Evolutionary conservation across 37 sponge, comb jelly and placozoan species (phyloP).

Genomic region (Amphimedon queenslandica): DNA sequence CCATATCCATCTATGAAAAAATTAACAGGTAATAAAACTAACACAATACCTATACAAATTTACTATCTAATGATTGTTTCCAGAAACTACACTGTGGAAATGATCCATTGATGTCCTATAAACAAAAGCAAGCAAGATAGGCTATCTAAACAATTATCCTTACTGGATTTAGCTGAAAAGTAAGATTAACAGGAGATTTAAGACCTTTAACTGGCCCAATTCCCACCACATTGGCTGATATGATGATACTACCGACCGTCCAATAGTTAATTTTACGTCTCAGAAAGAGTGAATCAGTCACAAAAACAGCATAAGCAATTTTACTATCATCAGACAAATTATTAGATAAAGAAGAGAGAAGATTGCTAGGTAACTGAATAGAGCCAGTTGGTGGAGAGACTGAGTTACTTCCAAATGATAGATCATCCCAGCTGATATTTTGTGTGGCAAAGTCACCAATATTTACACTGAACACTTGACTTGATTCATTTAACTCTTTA

Average conservation of each 20-base stretch:
- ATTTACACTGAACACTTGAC: no score
- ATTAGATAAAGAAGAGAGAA: neutral
- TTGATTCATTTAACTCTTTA: no score
- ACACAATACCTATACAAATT: neutral
- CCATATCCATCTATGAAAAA: slow-evolving; percentile 25
- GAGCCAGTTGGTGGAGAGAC: neutral
- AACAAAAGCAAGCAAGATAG: neutral
- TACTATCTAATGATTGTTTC: neutral
- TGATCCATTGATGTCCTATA: neutral
- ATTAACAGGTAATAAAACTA: neutral
- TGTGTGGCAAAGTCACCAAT: no score
- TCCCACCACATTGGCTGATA: neutral
- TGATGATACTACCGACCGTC: neutral
- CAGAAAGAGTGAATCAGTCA: neutral
- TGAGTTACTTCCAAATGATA: no score
- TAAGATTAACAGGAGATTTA: neutral
- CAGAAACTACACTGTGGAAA: neutral
- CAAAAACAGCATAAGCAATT: neutral
- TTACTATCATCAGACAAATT: neutral
- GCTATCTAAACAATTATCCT: neutral
- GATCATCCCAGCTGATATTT: no score
- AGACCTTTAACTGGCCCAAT: neutral
- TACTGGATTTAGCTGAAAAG: neutral
- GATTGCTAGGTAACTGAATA: neutral
- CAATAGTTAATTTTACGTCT: neutral